These are phyloP conservation scores for Callipepla californica DNA, from an alignment of 2,113 vertebrate species.

Conservation along the genomic window DNA sequence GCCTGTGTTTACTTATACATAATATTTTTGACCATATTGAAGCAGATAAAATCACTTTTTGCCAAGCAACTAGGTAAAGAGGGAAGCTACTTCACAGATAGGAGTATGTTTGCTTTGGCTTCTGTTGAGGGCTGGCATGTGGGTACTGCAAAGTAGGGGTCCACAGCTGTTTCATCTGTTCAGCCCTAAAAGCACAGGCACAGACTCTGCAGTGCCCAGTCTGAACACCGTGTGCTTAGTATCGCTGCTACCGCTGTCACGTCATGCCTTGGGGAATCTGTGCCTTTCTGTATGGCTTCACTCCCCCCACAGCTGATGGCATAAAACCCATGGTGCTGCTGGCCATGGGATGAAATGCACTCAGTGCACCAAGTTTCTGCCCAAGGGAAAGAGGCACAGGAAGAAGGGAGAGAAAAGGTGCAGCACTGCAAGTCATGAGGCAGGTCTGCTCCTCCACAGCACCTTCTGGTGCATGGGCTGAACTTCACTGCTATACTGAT, in stretches of 20 bases:
- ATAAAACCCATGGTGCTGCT: background rate
- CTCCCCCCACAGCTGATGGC: background rate
- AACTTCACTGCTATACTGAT: background rate
- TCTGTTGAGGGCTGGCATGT: fast-evolving
- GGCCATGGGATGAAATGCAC: background rate
- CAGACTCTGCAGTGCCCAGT: background rate
- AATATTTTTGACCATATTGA: background rate
- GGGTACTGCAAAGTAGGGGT: background rate
- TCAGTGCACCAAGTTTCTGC: background rate
- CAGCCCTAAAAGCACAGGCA: background rate
- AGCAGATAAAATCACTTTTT: background rate
- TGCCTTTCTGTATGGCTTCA: background rate
- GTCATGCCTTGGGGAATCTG: background rate
- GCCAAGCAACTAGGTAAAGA: background rate
- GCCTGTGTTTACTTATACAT: background rate
- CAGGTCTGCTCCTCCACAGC: background rate
- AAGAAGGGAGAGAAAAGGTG: background rate
- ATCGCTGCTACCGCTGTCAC: background rate
- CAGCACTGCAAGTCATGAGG: background rate
- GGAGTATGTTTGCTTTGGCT: background rate
- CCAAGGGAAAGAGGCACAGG: background rate
- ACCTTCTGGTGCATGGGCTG: background rate
- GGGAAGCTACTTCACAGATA: background rate
- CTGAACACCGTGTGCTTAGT: background rate
- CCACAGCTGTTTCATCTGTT: background rate